Evolutionary conservation across 2,888 invertebrate species (phyloP), one percentile per base, ranked within the genome.

Genomic region (Catocala sponsa): DNA sequence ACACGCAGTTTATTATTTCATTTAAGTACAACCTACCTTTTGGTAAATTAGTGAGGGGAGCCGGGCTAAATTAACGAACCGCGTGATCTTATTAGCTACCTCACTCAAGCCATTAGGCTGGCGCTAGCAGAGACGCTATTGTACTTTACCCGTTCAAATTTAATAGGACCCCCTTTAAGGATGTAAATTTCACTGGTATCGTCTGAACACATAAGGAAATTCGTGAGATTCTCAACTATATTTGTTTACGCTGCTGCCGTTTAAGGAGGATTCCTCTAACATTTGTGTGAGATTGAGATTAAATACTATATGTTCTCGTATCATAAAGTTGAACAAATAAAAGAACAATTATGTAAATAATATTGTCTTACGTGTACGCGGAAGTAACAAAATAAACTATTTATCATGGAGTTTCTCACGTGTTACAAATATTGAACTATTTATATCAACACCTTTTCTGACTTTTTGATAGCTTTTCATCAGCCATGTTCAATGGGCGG

Each of bases 41-140:
- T 59, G 76, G 70, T 77, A 80, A 86, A 85, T 83, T 84, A 81
- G 80, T 79, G 68, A 79, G 72, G 71, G 72, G 68, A 68, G 74
- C 70, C 70, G 73, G 76, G 79, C 75, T 68, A 76, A 86, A 84
- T 88, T 87, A 89, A 88, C 82, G 83, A 88, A 83, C 86, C 87
- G 74, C 84, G 82, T 83, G 82, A 89, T 87, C 83, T 86, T 85
- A 88, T 90, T 90, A 90, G 81, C 80, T 72, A 72, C 80, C 82
- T 85, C 83, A 79, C 82, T 83, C 83, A 78, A 81, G 78, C 81
- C 81, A 86, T 87, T 86, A 81, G 69, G 68, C 65, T 72, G 72
- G 63, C 72, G 64, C 74, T 62, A 67, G 65, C 72, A 60, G 55
- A 51, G 59, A 62, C 74, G 72, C 67, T 72, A 81, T 85, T 84